A percentile compares a stretch with the other conserved stretches of the same genome.
phyloP scores from a whole-genome alignment of 2,113 vertebrate genomes.

The Microcebus griseorufus region DNA sequence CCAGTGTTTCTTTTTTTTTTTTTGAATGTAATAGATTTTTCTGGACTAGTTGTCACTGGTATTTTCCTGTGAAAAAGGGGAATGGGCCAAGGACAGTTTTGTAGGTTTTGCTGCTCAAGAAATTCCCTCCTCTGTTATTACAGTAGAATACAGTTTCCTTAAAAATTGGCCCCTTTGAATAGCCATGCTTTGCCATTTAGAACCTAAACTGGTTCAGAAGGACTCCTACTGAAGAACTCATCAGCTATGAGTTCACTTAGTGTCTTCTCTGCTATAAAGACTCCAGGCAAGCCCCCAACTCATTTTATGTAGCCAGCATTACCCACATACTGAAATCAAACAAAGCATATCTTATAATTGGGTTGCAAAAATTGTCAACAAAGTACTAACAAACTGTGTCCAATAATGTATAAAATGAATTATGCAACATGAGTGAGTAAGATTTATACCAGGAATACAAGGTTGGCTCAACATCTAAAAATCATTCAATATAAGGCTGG shows the following conservation, averaged over 20 bases:
- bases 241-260: not conserved
- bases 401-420: not conserved
- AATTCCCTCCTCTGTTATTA: not conserved
- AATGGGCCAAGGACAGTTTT: not conserved
- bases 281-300: not conserved
- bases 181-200: not conserved
- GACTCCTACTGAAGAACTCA: not conserved
- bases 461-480: not conserved
- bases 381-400: not conserved
- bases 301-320: not conserved
- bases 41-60: not conserved
- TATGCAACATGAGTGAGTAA: not conserved
- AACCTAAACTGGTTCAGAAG: not conserved
- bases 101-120: not conserved
- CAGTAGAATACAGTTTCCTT: not conserved
- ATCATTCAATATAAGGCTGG: not conserved
- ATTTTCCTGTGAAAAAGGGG: not conserved
- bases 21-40: not conserved
- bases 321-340: not conserved
- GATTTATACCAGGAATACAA: not conserved
- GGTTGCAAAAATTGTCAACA: not conserved
- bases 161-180: not conserved
- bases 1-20: not conserved
- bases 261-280: not conserved
- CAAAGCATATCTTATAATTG: not conserved